These are phyloP conservation scores for Caenorhabditis wallacei DNA, from an alignment of 2,888 invertebrate genomes.

Conservation along the genomic window DNA sequence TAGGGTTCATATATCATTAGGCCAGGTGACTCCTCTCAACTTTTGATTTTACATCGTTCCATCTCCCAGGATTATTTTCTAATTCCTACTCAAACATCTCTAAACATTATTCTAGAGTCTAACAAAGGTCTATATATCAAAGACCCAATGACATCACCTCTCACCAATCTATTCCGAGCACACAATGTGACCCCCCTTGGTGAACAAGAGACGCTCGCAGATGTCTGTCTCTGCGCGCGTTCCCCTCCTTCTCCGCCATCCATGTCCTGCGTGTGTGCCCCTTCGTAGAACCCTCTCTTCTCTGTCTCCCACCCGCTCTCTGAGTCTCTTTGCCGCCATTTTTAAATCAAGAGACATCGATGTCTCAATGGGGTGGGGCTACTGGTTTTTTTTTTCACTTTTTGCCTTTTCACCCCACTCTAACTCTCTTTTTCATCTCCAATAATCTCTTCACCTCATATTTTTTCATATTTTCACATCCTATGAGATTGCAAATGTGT, in stretches of 20 bases:
- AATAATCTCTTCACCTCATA: neutral
- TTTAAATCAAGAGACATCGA: slow-evolving; percentile 30
- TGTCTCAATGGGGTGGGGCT: neutral
- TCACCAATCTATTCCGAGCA: slow-evolving; percentile 6
- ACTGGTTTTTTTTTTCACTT: slow-evolving; percentile 48
- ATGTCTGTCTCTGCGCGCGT: slow-evolving; percentile 3
- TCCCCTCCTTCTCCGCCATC: neutral
- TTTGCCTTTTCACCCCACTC: slow-evolving; percentile 17
- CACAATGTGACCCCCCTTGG: slow-evolving; percentile 14
- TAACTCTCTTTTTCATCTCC: neutral
- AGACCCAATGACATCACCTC: slow-evolving; percentile 1
- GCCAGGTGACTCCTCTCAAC: neutral
- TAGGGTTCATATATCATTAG: slow-evolving; percentile 9
- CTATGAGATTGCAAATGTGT: neutral
- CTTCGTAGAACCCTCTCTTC: slow-evolving; percentile 32
- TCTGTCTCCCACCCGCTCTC: neutral
- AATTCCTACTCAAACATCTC: neutral
- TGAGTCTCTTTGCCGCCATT: slow-evolving; percentile 46
- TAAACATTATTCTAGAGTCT: neutral
- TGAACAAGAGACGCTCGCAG: slow-evolving; percentile 1
- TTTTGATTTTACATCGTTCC: neutral
- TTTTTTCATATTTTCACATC: neutral
- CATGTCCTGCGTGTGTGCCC: slow-evolving; percentile 53
- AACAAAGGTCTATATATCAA: slow-evolving; percentile 4
- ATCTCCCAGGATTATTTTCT: neutral